phyloP scores from a whole-genome alignment of 2,113 vertebrate genomes.

The Corynorhinus townsendii region DNA sequence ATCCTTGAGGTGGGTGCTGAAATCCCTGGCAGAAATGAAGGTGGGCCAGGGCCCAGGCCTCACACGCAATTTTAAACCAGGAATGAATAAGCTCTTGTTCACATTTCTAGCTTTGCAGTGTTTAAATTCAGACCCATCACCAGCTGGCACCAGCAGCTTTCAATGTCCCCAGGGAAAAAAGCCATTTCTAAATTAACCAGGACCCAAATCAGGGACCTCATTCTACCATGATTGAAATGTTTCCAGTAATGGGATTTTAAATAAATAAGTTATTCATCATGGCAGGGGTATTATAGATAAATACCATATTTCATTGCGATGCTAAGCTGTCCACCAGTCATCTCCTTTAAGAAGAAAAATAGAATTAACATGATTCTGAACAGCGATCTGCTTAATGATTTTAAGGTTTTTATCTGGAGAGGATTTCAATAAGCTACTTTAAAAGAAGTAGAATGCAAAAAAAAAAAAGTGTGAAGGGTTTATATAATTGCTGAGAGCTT shows the following conservation, averaged over 20 bases:
- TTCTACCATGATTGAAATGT: slow-evolving; percentile 60
- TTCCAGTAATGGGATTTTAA: slow-evolving; percentile 53
- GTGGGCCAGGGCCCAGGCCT: background rate
- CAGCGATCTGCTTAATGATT: slow-evolving; percentile 70
- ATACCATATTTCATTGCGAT: slow-evolving; percentile 70
- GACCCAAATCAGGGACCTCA: slow-evolving; percentile 52
- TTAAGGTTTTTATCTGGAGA: slow-evolving; percentile 73
- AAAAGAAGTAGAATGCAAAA: slow-evolving; percentile 64
- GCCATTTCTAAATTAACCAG: slow-evolving; percentile 45
- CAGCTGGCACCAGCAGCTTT: slow-evolving; percentile 34
- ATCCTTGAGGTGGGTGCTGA: background rate
- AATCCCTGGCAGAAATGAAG: background rate
- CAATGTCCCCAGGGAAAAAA: slow-evolving; percentile 30
- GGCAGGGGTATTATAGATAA: slow-evolving; percentile 63
- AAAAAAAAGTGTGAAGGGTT: slow-evolving; percentile 57
- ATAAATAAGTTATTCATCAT: slow-evolving; percentile 72
- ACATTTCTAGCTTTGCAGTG: background rate
- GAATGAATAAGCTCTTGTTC: background rate
- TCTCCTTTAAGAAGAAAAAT: slow-evolving; percentile 68
- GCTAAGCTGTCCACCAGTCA: slow-evolving; percentile 63
- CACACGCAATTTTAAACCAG: background rate
- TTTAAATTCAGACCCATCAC: slow-evolving; percentile 19
- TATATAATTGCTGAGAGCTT: slow-evolving; percentile 66
- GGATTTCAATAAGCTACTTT: slow-evolving; percentile 74
- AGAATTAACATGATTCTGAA: slow-evolving; percentile 67